These are phyloP conservation scores for Drosophila rhopaloa DNA, from an alignment of 1,140 invertebrate genomes.

Conservation along the genomic window DNA sequence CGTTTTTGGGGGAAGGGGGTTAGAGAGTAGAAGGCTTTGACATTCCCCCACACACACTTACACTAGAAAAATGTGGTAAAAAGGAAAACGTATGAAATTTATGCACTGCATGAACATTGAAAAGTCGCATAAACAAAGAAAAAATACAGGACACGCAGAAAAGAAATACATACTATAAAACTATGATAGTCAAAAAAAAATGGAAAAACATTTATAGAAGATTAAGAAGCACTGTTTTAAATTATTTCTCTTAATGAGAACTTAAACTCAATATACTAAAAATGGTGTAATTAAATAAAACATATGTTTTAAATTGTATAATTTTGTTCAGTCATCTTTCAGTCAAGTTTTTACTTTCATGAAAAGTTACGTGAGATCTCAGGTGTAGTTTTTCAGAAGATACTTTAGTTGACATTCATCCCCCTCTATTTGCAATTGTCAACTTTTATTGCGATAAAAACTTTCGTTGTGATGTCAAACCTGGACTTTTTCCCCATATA, in stretches of 20 bases:
- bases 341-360: too few relatives aligned
- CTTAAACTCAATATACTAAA: too few relatives aligned
- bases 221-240: too few relatives aligned
- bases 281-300: too few relatives aligned
- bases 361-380: constrained; percentile 14
- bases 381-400: constrained; percentile 28
- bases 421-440: constrained; percentile 27
- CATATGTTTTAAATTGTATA: too few relatives aligned
- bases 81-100: constrained; percentile 56
- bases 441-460: constrained; percentile 44
- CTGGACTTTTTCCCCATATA: not conserved
- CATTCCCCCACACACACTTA: constrained; percentile 49
- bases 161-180: not conserved
- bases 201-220: too few relatives aligned
- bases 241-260: too few relatives aligned
- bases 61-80: constrained; percentile 36
- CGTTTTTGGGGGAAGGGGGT: not conserved
- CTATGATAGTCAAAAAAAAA: not conserved
- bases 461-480: constrained; percentile 7
- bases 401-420: constrained; percentile 8
- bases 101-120: constrained; percentile 64
- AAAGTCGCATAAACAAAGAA: constrained; percentile 48
- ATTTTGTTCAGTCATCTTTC: too few relatives aligned
- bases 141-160: not conserved
- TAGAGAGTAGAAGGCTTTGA: constrained; percentile 32